These are phyloP conservation scores for Sandelia bainsii DNA, from an alignment of 2,797 vertebrate species.

Conservation along the genomic window DNA sequence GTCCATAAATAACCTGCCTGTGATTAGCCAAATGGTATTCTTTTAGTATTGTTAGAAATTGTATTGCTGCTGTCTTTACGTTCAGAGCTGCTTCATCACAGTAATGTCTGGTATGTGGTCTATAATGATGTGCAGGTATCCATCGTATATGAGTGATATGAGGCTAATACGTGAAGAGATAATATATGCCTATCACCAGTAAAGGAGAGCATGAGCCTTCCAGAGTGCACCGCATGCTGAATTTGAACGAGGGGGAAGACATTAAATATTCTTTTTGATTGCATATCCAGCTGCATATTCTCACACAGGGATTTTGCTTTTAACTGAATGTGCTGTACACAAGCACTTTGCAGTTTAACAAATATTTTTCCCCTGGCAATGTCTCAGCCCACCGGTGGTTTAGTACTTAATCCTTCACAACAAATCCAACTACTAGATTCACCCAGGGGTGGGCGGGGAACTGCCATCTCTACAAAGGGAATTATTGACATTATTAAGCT, in stretches of 20 bases:
- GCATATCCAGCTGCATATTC: constrained; percentile 79
- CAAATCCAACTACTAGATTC: constrained; percentile 71
- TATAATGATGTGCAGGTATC: constrained; percentile 45
- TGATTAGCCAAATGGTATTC: constrained; percentile 45
- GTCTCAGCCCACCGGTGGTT: constrained; percentile 78
- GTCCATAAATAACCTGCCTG: constrained; percentile 63
- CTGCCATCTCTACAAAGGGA: constrained; percentile 78
- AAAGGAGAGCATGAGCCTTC: constrained; percentile 56
- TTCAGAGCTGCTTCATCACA: constrained; percentile 10
- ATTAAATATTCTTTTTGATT: constrained; percentile 88
- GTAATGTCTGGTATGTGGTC: constrained; percentile 16
- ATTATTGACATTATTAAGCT: constrained; percentile 81
- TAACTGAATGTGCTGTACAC: constrained; percentile 82
- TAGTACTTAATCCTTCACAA: constrained; percentile 77
- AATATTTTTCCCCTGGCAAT: constrained; percentile 81
- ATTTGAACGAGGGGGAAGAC: constrained; percentile 74
- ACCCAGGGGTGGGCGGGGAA: constrained; percentile 67
- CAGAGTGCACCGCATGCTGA: constrained; percentile 67
- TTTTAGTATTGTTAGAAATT: constrained; percentile 31
- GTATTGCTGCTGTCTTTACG: neutral
- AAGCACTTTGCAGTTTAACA: constrained; percentile 84
- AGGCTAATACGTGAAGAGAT: constrained; percentile 57
- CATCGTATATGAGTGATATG: constrained; percentile 39
- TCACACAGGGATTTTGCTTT: constrained; percentile 79
- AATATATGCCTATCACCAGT: constrained; percentile 72